phyloP scores from a whole-genome alignment of 2,113 vertebrate genomes.

The Callipepla californica region DNA sequence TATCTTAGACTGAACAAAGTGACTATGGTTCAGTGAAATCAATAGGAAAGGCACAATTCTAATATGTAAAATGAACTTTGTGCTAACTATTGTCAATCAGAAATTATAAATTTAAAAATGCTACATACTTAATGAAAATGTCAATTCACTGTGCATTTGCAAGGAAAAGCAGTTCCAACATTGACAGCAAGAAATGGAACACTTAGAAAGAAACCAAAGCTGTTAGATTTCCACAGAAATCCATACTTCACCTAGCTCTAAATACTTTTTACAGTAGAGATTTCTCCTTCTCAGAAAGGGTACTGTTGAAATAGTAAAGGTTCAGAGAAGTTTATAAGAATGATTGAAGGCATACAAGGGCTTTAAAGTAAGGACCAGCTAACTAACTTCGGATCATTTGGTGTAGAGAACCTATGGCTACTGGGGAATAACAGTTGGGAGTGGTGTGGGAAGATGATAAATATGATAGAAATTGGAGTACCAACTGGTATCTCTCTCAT shows the following conservation, averaged over 20 bases:
- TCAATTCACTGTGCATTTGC: background rate
- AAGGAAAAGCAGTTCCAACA: background rate
- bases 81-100: background rate
- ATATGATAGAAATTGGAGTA: background rate
- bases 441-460: background rate
- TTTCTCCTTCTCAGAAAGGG: background rate
- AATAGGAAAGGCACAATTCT: background rate
- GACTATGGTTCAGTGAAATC: background rate
- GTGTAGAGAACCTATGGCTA: background rate
- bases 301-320: background rate
- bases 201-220: background rate
- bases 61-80: background rate
- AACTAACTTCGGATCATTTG: background rate
- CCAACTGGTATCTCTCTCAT: too few species aligned
- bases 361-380: background rate
- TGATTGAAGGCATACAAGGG: background rate
- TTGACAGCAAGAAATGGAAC: background rate
- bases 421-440: background rate
- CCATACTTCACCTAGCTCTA: background rate
- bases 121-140: background rate
- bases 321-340: background rate
- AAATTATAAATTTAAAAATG: background rate
- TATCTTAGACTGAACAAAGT: background rate
- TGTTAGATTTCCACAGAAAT: background rate
- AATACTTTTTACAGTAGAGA: background rate